Percentiles rank a stretch among this genome's conserved stretches.
These are phyloP conservation scores for Scalopus aquaticus DNA, from an alignment of 2,113 vertebrate species.

Conservation along the genomic window DNA sequence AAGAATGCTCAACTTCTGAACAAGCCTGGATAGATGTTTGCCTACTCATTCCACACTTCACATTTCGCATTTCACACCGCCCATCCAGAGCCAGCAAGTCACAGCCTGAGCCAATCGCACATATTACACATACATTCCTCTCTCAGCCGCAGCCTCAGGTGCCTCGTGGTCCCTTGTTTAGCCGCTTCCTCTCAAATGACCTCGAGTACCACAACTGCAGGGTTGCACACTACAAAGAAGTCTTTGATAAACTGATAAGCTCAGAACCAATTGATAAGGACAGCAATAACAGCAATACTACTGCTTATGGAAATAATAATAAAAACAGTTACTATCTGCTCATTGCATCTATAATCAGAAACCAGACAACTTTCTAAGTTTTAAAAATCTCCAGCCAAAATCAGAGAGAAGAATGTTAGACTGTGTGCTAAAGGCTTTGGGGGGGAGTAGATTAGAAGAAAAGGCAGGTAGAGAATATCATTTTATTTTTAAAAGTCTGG, in stretches of 20 bases:
- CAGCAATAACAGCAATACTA: background rate
- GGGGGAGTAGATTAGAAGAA: background rate
- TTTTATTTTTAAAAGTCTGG: conserved; percentile 5
- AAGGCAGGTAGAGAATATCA: background rate
- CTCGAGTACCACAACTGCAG: background rate
- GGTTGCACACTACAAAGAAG: background rate
- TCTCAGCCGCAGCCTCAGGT: background rate
- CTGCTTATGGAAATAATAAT: background rate
- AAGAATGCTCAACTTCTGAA: background rate
- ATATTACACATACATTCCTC: background rate
- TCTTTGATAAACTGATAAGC: background rate
- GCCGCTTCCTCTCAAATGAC: background rate
- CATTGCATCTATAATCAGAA: background rate
- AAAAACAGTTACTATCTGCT: background rate
- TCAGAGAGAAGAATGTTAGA: background rate
- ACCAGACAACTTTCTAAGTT: background rate
- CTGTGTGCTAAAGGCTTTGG: background rate
- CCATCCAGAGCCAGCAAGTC: background rate
- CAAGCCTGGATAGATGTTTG: background rate
- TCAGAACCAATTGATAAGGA: conserved; percentile 12
- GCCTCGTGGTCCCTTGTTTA: background rate
- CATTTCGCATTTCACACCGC: background rate
- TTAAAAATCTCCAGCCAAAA: background rate
- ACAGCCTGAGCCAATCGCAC: background rate
- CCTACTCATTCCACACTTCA: background rate